Conservation (phyloP, 2,888 invertebrate species). For the Lissonota sp. region DNA sequence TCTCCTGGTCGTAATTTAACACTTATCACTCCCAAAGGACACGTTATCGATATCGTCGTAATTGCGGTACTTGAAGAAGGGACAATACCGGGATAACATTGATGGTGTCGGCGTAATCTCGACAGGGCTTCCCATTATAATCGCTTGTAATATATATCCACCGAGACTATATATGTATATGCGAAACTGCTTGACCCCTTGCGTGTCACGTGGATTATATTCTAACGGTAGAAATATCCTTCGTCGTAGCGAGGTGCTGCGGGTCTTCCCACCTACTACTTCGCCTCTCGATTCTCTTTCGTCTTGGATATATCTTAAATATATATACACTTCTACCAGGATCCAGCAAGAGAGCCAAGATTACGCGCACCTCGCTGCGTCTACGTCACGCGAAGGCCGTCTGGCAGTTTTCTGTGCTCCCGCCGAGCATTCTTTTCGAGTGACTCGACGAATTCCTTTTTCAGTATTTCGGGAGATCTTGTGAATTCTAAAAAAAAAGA, state of each 20-base stretch:
- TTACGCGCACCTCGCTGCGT: constrained; percentile 62
- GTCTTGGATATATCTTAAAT: not conserved
- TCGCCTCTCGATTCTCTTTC: not conserved
- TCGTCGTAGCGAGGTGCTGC: constrained; percentile 15
- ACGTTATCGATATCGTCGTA: not conserved
- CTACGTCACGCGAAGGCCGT: constrained; percentile 65
- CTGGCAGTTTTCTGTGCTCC: constrained; percentile 43
- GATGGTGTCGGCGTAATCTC: constrained; percentile 30
- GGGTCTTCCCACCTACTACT: constrained; percentile 48
- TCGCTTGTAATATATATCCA: constrained; percentile 49
- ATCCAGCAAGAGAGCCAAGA: constrained; percentile 35
- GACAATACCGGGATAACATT: constrained; percentile 10
- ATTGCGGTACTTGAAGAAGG: constrained; percentile 13
- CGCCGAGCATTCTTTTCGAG: constrained; percentile 53
- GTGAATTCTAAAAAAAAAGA: not conserved
- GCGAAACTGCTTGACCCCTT: constrained; percentile 52
- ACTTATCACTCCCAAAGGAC: too few relatives aligned
- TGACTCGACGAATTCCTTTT: constrained; percentile 52
- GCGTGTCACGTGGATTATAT: constrained; percentile 62
- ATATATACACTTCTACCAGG: not conserved
- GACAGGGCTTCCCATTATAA: constrained; percentile 40
- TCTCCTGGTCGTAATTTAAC: too few relatives aligned
- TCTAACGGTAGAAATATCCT: constrained; percentile 58
- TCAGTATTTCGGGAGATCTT: constrained; percentile 24
- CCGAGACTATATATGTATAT: too few relatives aligned